These are phyloP conservation scores for Canis aureus DNA, from an alignment of 2,113 vertebrate genomes.

Conservation along the genomic window DNA sequence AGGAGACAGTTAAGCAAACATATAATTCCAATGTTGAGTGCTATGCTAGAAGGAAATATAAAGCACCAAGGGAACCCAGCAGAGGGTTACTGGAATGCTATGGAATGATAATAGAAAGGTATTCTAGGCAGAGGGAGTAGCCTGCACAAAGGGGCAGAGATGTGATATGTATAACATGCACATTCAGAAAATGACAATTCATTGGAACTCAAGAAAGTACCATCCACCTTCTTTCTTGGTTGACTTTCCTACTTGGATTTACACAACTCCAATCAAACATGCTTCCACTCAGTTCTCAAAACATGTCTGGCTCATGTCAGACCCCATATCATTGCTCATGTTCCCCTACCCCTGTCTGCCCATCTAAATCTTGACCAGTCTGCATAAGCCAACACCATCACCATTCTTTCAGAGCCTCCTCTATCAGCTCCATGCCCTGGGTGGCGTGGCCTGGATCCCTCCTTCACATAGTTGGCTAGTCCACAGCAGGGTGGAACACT, in stretches of 20 bases:
- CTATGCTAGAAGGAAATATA: not conserved
- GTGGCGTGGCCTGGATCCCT: rapidly evolving
- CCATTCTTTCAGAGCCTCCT: not conserved
- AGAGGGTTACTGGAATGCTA: not conserved
- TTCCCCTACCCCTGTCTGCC: not conserved
- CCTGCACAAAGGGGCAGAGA: not conserved
- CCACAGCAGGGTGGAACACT: not conserved
- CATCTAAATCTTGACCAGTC: not conserved
- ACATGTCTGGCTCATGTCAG: not conserved
- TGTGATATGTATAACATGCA: not conserved
- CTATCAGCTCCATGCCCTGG: not conserved
- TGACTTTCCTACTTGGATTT: not conserved
- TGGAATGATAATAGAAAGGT: not conserved
- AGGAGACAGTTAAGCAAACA: not conserved
- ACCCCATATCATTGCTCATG: too few relatives aligned
- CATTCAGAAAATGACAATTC: not conserved
- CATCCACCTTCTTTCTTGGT: not conserved
- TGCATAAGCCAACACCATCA: not conserved
- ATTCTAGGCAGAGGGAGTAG: not conserved
- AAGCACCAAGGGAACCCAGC: not conserved
- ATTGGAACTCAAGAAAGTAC: not conserved
- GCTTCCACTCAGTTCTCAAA: not conserved
- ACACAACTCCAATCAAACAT: not conserved
- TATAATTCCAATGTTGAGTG: not conserved
- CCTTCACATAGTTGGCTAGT: not conserved